Conservation (phyloP, 2,888 invertebrate genomes). For the Parnassius apollo region DNA sequence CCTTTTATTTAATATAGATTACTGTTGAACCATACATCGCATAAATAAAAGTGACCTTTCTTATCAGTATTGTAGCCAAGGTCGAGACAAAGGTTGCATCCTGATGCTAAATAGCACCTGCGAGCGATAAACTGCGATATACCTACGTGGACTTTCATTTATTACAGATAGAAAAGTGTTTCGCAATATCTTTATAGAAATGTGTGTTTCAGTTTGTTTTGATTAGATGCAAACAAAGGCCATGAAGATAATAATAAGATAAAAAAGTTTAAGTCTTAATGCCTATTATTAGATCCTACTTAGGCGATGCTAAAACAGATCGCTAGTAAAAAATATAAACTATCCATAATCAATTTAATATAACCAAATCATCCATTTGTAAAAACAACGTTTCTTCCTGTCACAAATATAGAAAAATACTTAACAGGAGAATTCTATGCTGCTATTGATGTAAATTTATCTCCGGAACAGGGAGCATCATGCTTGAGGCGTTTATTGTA, state of each 20-base stretch:
- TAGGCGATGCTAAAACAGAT: no score
- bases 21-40: background rate
- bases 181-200: no score
- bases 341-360: background rate
- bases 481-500: conserved; percentile 3
- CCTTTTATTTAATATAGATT: background rate
- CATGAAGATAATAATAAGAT: no score
- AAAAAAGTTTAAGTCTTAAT: no score
- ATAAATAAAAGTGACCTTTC: background rate
- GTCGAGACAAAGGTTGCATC: background rate
- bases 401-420: no score
- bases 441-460: background rate
- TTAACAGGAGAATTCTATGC: no score
- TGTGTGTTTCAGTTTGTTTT: no score
- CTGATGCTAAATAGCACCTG: background rate
- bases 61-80: background rate
- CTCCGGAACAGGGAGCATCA: background rate
- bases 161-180: no score
- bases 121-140: background rate
- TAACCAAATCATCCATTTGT: background rate
- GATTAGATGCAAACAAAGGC: no score
- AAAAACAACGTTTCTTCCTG: no score
- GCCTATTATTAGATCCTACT: no score
- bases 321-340: no score
- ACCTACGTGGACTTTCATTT: background rate